Evolutionary conservation across 2,888 invertebrate genomes (phyloP).

Genomic region (Heteromurus nitidus): DNA sequence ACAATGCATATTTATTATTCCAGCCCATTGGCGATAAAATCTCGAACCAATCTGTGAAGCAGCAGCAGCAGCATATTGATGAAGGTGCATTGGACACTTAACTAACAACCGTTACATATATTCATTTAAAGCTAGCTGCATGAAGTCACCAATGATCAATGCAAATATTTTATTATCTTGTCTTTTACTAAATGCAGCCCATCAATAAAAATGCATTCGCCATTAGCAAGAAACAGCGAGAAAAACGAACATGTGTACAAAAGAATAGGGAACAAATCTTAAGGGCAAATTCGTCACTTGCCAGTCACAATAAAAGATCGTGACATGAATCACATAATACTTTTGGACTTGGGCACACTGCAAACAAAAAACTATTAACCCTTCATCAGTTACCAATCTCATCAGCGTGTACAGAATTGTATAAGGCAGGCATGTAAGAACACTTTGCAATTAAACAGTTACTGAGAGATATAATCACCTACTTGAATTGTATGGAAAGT

Average conservation of each 20-base stretch:
- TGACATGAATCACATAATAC: constrained; percentile 19
- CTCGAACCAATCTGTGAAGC: constrained; percentile 16
- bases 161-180: constrained; percentile 31
- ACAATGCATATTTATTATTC: no score
- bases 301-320: not conserved
- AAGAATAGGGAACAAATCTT: not conserved
- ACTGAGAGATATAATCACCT: no score
- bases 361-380: not conserved
- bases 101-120: constrained; percentile 26
- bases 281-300: not conserved
- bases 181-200: not conserved
- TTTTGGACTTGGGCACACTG: not conserved
- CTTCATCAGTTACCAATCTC: no score
- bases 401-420: no score
- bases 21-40: constrained; percentile 13
- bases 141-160: constrained; percentile 30
- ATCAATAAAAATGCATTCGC: constrained; percentile 15
- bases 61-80: no score
- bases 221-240: no score
- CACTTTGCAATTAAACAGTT: no score
- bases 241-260: no score
- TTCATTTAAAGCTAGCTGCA: constrained; percentile 7
- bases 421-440: no score
- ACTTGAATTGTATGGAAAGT: no score
- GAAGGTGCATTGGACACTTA: not conserved